Evolutionary conservation across 2,888 invertebrate species (phyloP).

Genomic region (Dasypolia templi): DNA sequence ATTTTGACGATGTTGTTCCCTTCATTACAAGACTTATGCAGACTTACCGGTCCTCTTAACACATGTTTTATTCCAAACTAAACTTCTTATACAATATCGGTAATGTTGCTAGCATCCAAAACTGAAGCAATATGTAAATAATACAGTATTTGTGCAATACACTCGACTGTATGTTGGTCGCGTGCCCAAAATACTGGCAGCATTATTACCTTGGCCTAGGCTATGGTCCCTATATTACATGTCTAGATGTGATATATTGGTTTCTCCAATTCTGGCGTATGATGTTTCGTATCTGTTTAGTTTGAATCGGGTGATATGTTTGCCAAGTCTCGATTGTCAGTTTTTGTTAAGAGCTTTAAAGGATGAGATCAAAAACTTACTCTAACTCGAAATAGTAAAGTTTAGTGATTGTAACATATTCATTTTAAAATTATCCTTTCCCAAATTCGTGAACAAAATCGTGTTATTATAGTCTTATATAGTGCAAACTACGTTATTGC

Average conservation of each 20-base stretch:
- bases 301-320: neutral
- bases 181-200: constrained; percentile 61
- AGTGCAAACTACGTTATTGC: too few relatives aligned
- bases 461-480: too few relatives aligned
- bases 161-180: constrained; percentile 56
- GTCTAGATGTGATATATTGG: constrained; percentile 32
- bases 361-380: too few relatives aligned
- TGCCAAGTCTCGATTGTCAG: too few relatives aligned
- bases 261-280: constrained; percentile 22
- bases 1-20: too few relatives aligned
- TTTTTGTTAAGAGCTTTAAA: neutral
- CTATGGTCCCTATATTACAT: constrained; percentile 17
- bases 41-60: neutral
- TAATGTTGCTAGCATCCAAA: constrained; percentile 36
- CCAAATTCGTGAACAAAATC: too few relatives aligned
- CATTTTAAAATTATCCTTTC: too few relatives aligned
- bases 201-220: constrained; percentile 58
- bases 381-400: too few relatives aligned
- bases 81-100: constrained; percentile 46
- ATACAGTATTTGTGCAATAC: constrained; percentile 54
- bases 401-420: too few relatives aligned
- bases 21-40: neutral
- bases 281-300: constrained; percentile 5
- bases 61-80: constrained; percentile 32
- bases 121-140: constrained; percentile 64